Base-by-base conservation (phyloP, 1,140 invertebrate genomes). In the Oppia nitens region DNA sequence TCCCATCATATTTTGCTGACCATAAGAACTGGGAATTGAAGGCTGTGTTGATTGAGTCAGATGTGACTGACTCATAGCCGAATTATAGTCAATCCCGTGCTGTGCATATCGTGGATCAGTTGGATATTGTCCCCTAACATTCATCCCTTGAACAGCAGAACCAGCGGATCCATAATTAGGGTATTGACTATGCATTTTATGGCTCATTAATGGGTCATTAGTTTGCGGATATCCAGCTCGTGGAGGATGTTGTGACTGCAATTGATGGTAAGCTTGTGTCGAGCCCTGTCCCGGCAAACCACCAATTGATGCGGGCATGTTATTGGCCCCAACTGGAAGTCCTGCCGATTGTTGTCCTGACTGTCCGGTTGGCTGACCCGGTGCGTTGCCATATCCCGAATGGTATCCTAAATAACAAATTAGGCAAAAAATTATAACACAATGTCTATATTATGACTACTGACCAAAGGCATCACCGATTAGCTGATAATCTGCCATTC, bases 401-500 rank as follows among this genome's bases (percentile, higher is more conserved):
- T 60, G 59, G 57, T 60, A 60, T 11, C 59, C 59, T 60, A 49
- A 17, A 28, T n/a, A 55, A 6, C 14, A n/a, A 27, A 57, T 40
- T 40, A 40, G 6, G 17, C 32, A 40, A 6, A 40, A 17, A 40
- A 9, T 9, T 40, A 40, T 40, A 17, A 17, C 32, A 40, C 6
- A 40, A 40, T 40, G 32, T 40, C 6, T 40, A 11, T 54, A 12
- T 28, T 6, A 54, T 3, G 11, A 48, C 2, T 12, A 59, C 59
- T 47, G 28, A 60, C 59, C 59, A 24, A 60, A 60, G 1, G 47
- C 47, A 49, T 60, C 59, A 59, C 59, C 59, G 48, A 60, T 29
- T 17, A 60, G 53, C 32, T 60, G 59, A 57, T 60, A 60, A 27
- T 60, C 59, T 26, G 59, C 59, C 59, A 60, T 60, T 32, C 6